These are phyloP conservation scores for Passer domesticus DNA, from an alignment of 2,113 vertebrate genomes.

Conservation along the genomic window DNA sequence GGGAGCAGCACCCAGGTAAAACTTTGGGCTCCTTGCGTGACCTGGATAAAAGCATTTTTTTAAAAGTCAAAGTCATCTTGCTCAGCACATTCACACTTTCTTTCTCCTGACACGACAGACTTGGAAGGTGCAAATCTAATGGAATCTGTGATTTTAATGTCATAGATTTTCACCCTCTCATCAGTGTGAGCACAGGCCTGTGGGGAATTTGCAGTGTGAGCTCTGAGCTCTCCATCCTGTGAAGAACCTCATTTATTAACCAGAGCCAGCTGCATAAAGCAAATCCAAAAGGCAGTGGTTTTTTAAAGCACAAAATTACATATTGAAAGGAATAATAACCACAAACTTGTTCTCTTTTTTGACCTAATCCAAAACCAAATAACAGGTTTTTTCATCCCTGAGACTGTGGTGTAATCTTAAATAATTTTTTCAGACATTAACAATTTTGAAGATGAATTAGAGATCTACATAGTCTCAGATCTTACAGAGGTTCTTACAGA, in stretches of 20 bases:
- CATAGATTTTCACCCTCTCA: slow-evolving; percentile 13
- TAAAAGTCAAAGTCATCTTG: slow-evolving; percentile 61
- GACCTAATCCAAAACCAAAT: neutral
- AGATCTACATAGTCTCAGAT: neutral
- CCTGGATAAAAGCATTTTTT: slow-evolving; percentile 47
- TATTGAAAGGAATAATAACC: neutral
- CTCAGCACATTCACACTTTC: slow-evolving; percentile 73
- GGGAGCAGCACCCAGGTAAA: slow-evolving; percentile 28
- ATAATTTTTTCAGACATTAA: neutral
- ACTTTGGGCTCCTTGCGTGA: slow-evolving; percentile 29
- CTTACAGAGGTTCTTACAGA: neutral
- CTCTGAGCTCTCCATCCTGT: neutral
- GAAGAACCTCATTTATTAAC: neutral
- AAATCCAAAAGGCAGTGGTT: neutral
- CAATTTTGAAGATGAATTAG: neutral
- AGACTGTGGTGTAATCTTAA: neutral
- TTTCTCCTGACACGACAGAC: slow-evolving; percentile 40
- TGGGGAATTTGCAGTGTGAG: neutral
- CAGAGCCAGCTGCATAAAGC: neutral
- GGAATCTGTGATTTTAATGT: slow-evolving; percentile 60
- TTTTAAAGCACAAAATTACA: neutral
- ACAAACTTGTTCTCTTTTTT: neutral
- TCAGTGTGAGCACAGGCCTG: neutral
- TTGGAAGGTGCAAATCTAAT: slow-evolving; percentile 72
- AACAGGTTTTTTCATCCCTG: neutral